Percentiles rank a stretch among this genome's conserved stretches.
Evolutionary conservation across 2,888 invertebrate genomes (phyloP).

Genomic region (Watsonalla cultraria): DNA sequence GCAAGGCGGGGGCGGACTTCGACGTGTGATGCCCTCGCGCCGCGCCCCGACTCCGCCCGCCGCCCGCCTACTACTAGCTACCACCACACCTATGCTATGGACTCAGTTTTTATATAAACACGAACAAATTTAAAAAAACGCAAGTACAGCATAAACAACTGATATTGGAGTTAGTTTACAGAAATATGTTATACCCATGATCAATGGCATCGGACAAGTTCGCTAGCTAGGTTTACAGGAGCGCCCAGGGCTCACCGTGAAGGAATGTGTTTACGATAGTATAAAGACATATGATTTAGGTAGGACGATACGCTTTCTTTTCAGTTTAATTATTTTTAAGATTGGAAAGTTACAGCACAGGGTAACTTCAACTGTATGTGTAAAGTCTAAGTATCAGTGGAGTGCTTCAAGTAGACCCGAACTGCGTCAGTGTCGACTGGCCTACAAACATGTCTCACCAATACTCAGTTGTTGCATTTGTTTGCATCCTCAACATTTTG

Average conservation of each 20-base stretch:
- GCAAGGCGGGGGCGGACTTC: conserved; percentile 79
- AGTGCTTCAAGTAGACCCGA: not conserved
- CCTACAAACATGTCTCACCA: conserved; percentile 12
- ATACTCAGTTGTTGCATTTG: conserved; percentile 27
- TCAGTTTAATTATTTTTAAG: conserved; percentile 23
- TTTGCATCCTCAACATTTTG: not conserved
- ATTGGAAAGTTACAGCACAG: conserved; percentile 38
- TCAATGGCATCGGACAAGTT: conserved; percentile 5
- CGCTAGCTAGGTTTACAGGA: conserved; percentile 28
- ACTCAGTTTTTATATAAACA: not conserved
- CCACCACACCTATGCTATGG: not conserved
- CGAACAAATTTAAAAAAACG: not conserved
- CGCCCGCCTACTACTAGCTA: not conserved
- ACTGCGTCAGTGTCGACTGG: too few relatives aligned
- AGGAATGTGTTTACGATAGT: conserved; percentile 36
- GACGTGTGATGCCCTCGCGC: conserved; percentile 59
- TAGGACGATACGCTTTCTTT: conserved; percentile 44
- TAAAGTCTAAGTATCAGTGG: conserved; percentile 15
- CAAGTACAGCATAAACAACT: not conserved
- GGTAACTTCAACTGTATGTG: conserved; percentile 33
- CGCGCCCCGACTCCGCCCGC: conserved; percentile 8
- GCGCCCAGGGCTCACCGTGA: conserved; percentile 27
- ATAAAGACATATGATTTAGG: conserved; percentile 41
- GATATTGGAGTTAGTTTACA: not conserved
- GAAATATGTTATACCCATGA: not conserved